Base-by-base conservation (phyloP, 2,797 vertebrate genomes). In the Lutjanus argentimaculatus region DNA sequence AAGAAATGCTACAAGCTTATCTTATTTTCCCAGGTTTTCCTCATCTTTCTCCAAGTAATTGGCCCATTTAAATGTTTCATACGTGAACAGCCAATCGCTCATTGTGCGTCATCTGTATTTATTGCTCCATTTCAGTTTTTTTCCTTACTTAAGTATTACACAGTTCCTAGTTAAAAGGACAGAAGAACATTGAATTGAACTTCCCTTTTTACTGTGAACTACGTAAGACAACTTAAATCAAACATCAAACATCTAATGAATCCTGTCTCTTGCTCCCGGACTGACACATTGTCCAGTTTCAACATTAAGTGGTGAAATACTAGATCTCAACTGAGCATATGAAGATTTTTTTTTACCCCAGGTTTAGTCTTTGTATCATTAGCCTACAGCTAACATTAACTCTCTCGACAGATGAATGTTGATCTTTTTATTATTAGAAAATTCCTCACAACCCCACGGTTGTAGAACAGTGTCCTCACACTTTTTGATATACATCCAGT, bases 31-130 rank as follows among this genome's bases (percentile, higher is more conserved):
- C 1, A 7, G 1, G 7, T 45, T 58, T 17, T 16, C 1, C 19
- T 62, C 6, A 25, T 22, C 46, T 61, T 4, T 25, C 22, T 25
- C 43, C 22, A 46, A 40, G 8, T 46, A 21, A 17, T 3, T 21
- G 19, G 42, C n/a, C 45, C 1, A 21, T 63, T 43, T 46, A 46
- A 63, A 57, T 70, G 16, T 40, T 61, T 71, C n/a, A 30, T 14
- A 15, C 19, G 15, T 56, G 16, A 30, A 14, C 22, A 30, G 15
- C n/a, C 36, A 43, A 19, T 53, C 19, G 8, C 11, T 21, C 30
- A 15, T 21, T 17, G n/a, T 55, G 19, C 66, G 55, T 43, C 66
- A 68, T 55, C 17, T 13, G 21, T 57, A 57, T 69, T 69, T 19
- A 45, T 43, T 36, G 2, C 30, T 36, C 30, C 1, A 55, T 53